Evolutionary conservation across 2,113 vertebrate genomes (phyloP), one percentile per base, ranked within the genome.

Genomic region (Rhagologus leucostigma): DNA sequence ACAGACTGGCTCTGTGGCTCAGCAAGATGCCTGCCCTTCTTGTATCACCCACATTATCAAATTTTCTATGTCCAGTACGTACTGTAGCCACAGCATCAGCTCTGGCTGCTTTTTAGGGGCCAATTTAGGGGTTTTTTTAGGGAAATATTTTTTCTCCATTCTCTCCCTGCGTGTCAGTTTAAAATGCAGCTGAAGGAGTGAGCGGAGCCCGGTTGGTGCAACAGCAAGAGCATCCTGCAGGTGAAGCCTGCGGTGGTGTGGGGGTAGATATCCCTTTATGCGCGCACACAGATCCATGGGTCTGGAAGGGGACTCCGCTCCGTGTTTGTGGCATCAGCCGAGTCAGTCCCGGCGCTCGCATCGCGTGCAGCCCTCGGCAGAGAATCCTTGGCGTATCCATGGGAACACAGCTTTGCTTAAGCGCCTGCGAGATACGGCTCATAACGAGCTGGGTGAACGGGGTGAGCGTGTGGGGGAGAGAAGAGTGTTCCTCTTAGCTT

Each of bases 361-460:
- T 93, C 93, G 92, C 19, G 55, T 41, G 90, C 89, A 77, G 76
- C 92, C 30, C 80, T 74, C 56, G 84, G 95, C 95, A 97, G 96
- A 95, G 96, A 95, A 88, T 90, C 96, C 76, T 76, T 59, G 79
- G 95, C 95, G 98, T 98, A 96, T 97, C 98, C 98, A 98, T 98
- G 96, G 98, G 87, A 98, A 98, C 97, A 0, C 4, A 16, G 69
- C 49, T 96, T 52, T 83, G 92, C 97, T 91, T 78, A 47, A 95
- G 95, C 85, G 65, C 49, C 76, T 6, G 84, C 2, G 65, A 55
- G 97, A 94, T 93, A 23, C 78, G n/a, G 94, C 86, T 96, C 78
- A 2, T 47, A 89, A 71, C 3, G 86, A 97, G 84, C 89, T 32
- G 17, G 87, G 84, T 71, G 79, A 87, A 13, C 1, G 6, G 81